Evolutionary conservation across 2,113 vertebrate genomes (phyloP), one percentile per base, ranked within the genome.

Genomic region (Crotophaga sulcirostris): DNA sequence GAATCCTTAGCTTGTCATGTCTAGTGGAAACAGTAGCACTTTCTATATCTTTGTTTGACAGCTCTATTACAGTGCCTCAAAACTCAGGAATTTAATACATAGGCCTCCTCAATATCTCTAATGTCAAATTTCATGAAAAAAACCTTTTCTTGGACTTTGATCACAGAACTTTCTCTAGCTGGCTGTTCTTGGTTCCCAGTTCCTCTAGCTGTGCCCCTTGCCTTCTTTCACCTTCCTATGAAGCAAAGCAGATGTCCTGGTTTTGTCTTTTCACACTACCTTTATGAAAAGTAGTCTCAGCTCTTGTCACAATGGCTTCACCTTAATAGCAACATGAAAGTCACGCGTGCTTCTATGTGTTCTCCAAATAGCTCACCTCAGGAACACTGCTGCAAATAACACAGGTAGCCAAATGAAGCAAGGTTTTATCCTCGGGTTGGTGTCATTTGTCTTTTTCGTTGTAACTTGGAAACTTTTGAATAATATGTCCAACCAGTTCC

Each of bases 1-100:
- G 94, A 97, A 96, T 96, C 94, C 95, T 97, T 93, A 95, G 92
- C 90, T 96, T 97, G 94, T 96, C 93, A 96, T 95, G 92, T 96
- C 93, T 95, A 56, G 17, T 89, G 92, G 93, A 96, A 96, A 94
- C 93, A 93, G 92, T 89, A 77, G 94, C 94, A 96, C 96, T 94
- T 96, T 96, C 90, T 96, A 60, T 88, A 93, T 95, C 94, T 96
- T 97, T 96, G 92, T 96, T 94, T 94, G 94, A 97, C 90, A 78
- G 92, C 83, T 94, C 96, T 95, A 90, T 96, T 97, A 96, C 90
- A 54, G 92, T 94, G 88, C 79, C 96, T 95, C 94, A 97, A 94
- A 95, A 93, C 92, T 97, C 88, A 62, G 94, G 64, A 96, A 95
- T 97, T 94, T 96, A 95, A 96, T 96, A 96, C 90, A 96, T 93